phyloP scores from a whole-genome alignment of 2,113 vertebrate species.

The Sebastes schlegelii region DNA sequence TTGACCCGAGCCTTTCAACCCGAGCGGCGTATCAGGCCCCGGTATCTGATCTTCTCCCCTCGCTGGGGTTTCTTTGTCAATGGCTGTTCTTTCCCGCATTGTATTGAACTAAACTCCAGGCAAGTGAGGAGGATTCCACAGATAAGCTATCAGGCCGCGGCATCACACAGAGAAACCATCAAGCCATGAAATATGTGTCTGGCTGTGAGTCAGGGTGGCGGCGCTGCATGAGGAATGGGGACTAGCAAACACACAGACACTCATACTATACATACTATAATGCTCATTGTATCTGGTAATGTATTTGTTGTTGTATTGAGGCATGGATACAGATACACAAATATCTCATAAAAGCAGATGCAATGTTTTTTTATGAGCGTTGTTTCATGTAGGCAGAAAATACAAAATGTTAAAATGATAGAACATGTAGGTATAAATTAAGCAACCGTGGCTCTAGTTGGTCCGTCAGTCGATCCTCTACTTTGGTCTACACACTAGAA shows the following conservation, averaged over 20 bases:
- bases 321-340: not conserved
- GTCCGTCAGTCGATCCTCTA: not conserved
- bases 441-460: not conserved
- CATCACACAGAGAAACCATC: conserved; percentile 69
- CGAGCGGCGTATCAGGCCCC: conserved; percentile 40
- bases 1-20: conserved; percentile 33
- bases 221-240: conserved; percentile 25
- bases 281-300: not conserved
- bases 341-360: not conserved
- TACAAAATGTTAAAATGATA: not conserved
- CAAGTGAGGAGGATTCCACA: conserved; percentile 60
- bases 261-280: not conserved
- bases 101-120: conserved; percentile 66
- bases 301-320: not conserved
- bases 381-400: not conserved
- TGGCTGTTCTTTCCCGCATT: conserved; percentile 54
- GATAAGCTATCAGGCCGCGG: conserved; percentile 71
- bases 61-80: conserved; percentile 54
- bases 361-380: not conserved
- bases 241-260: conserved; percentile 2
- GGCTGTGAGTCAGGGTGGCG: conserved; percentile 52
- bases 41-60: conserved; percentile 58
- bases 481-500: too few relatives aligned
- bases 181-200: conserved; percentile 72
- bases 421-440: not conserved